These are phyloP conservation scores for Arbacia lixula DNA, from an alignment of 53 echinoderm and acorn worm genomes.

Conservation along the genomic window DNA sequence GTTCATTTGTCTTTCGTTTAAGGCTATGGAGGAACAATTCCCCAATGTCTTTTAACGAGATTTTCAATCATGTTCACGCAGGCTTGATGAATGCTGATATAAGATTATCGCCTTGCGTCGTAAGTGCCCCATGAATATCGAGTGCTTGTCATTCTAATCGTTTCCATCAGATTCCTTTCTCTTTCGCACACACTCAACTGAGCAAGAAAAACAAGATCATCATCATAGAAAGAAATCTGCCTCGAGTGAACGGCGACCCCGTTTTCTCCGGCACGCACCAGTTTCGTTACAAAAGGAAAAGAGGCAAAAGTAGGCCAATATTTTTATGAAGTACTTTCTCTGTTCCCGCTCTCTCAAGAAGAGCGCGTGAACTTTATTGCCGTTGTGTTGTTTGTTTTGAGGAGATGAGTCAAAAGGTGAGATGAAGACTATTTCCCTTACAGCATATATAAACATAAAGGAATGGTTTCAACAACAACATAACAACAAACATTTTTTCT, in stretches of 20 bases:
- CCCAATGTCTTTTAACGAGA: conserved; percentile 37
- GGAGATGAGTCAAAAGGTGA: no score
- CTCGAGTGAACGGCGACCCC: conserved; percentile 16
- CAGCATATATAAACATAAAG: no score
- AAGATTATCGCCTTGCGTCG: conserved; percentile 27
- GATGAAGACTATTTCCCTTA: no score
- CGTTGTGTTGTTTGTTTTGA: no score
- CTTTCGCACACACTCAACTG: conserved; percentile 30
- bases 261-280: conserved; percentile 1
- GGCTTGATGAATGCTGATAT: conserved; percentile 22
- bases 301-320: neutral
- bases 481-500: no score
- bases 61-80: conserved; percentile 42
- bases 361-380: no score
- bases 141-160: conserved; percentile 43
- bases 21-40: conserved; percentile 16
- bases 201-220: conserved; percentile 17
- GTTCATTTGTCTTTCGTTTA: no score
- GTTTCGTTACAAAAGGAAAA: no score
- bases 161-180: conserved; percentile 18
- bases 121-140: conserved; percentile 24
- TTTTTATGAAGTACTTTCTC: no score
- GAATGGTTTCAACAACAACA: no score
- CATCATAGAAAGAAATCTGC: conserved; percentile 33
- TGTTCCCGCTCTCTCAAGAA: no score